A percentile compares a stretch with the other conserved stretches of the same genome.
phyloP scores from a whole-genome alignment of 2,797 vertebrate species.

The Meda fulgida region DNA sequence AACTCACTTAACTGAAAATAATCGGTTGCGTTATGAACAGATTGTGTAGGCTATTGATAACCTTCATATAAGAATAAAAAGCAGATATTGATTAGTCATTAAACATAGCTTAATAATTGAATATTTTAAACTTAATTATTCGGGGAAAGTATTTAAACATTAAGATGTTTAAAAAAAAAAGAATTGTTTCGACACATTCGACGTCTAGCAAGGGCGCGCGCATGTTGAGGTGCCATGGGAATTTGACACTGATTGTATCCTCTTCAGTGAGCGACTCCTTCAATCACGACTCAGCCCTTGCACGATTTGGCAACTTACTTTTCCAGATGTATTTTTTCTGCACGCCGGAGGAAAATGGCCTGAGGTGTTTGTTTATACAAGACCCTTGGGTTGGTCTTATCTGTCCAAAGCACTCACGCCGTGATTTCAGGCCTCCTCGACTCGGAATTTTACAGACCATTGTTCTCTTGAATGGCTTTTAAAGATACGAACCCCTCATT shows the following conservation, averaged over 20 bases:
- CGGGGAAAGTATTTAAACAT: neutral
- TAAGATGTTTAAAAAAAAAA: neutral
- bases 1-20: neutral
- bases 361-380: constrained; percentile 79
- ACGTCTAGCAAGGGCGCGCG: constrained; percentile 2
- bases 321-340: constrained; percentile 75
- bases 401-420: constrained; percentile 79
- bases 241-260: constrained; percentile 69
- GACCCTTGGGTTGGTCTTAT: constrained; percentile 76
- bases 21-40: neutral
- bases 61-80: neutral
- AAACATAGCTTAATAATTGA: neutral
- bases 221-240: constrained; percentile 66
- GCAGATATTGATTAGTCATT: neutral
- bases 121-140: neutral
- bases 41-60: neutral
- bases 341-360: constrained; percentile 58
- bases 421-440: constrained; percentile 80
- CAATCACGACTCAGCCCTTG: constrained; percentile 81
- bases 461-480: constrained; percentile 77
- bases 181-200: neutral
- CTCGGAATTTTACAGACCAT: constrained; percentile 73
- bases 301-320: constrained; percentile 74
- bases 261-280: constrained; percentile 63
- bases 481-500: constrained; percentile 75